These are phyloP conservation scores for Mionectes olivaceus DNA, from an alignment of 2,797 vertebrate genomes.

Conservation along the genomic window DNA sequence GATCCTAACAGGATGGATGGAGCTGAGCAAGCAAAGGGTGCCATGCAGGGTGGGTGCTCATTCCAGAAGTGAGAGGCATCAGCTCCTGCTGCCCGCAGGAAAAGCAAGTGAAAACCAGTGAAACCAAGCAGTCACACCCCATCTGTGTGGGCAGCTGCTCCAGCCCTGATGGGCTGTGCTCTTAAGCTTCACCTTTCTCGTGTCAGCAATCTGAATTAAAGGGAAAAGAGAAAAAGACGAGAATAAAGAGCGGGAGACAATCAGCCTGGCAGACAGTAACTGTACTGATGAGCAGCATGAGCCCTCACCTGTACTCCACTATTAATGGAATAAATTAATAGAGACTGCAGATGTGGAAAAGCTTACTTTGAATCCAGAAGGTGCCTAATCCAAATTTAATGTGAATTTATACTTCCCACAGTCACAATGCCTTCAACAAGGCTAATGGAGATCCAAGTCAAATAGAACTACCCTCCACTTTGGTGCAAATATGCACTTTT, in stretches of 20 bases:
- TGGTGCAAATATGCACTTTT: not conserved
- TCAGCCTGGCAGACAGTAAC: not conserved
- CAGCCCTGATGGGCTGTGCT: fast-evolving
- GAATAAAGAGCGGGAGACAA: not conserved
- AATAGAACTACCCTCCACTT: not conserved
- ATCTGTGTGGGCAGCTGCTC: not conserved
- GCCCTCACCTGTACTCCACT: not conserved
- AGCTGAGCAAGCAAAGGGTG: not conserved
- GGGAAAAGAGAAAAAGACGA: not conserved
- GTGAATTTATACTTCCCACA: not conserved
- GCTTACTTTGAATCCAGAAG: not conserved
- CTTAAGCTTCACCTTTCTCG: not conserved
- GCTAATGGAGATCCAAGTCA: not conserved
- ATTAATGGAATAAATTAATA: not conserved
- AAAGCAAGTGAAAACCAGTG: not conserved
- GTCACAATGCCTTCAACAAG: not conserved
- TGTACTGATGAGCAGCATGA: not conserved
- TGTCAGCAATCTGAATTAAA: not conserved
- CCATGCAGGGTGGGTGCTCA: not conserved
- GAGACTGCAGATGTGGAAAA: not conserved
- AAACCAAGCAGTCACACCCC: not conserved
- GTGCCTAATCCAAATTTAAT: not conserved
- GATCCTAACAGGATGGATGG: fast-evolving
- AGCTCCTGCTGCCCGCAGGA: not conserved
- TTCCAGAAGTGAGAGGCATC: not conserved